Evolutionary conservation across 2,113 vertebrate species (phyloP), one percentile per base, ranked within the genome.

Genomic region (Carassius auratus): DNA sequence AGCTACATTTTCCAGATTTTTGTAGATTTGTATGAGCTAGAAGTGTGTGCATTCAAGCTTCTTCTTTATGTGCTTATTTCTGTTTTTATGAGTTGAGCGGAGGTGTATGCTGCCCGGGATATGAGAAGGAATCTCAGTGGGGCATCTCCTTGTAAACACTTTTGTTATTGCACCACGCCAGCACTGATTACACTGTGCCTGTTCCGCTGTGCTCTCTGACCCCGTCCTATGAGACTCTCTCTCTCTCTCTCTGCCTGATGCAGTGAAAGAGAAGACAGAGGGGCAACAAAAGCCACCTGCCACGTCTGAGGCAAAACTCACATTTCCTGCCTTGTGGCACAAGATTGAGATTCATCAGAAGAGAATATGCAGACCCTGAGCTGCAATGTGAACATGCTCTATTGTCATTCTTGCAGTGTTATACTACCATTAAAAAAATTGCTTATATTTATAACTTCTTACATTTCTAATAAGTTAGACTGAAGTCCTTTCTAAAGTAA

Each of bases 101-200:
- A 52, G 62, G 64, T 17, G 59, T 8, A n/a, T 26, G 4, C 36
- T 3, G 36, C 38, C n/a, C 23, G 26, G 73, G 86, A 79, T 87
- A 69, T 86, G 81, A 86, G 55, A 45, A 81, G 86, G 19, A 76
- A 81, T 83, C 81, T 81, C 83, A 52, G 57, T 15, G 59, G 79
- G 83, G 75, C 26, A 50, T 84, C 86, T 83, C 26, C 36, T 38
- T 77, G 62, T 83, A 86, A 83, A 83, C 81, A 77, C 73, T 83
- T 76, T 77, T 81, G 77, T 64, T 84, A 84, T 87, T 84, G 62
- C 62, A 78, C 62, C 50, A 55, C 13, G 23, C 85, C 36, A n/a
- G 55, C 5, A n/a, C 66, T 79, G 75, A 79, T 87, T 87, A 79
- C 75, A 57, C 61, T 81, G 36, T 71, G 74, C 73, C 64, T 55